Base-by-base conservation (phyloP, 2,113 vertebrate genomes). In the Electrona antarctica region DNA sequence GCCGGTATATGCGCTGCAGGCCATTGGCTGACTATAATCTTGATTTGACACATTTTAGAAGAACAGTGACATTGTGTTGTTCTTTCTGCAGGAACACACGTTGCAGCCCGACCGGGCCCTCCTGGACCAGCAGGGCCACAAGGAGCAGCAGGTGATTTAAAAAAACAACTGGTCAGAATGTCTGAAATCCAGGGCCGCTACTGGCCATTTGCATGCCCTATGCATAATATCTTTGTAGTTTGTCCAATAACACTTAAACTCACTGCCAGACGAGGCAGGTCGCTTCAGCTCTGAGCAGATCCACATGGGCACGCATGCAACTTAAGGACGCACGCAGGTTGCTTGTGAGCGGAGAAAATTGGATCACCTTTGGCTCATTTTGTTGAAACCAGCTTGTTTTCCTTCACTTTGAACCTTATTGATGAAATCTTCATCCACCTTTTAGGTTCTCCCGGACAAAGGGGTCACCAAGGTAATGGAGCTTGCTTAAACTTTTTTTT, bases 41-140 rank as follows among this genome's bases (percentile, higher is more conserved):
- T 41, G 33, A 41, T 41, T 33, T 33, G 29, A 33, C 29, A 33
- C 4, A 33, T 33, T 33, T 33, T 33, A 28, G 10, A n/a, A 55
- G 4, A 14, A 67, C n/a, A 10, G 78, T 46, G 49, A 67, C 67
- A 9, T n/a, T 21, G 21, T 21, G 21, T 21, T 76, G 47, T 11
- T 62, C 7, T 63, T 65, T 7, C 58, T 67, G 70, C 89, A 97
- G 96, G 95, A 82, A 83, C 89, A 1, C 92, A 88, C 79, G 89
- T 95, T 65, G 76, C 91, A 41, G 92, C 92, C 68, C 90, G 78
- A 29, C 90, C 93, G 60, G 93, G 93, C 59, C 83, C 88, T 70
- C 93, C 95, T 48, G 96, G 96, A 0, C 89, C 90, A 62, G 79
- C 89, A 49, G 96, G 96, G 4, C 88, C 90, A 0, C 96, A 94